Conservation (phyloP, 2,797 vertebrate genomes). For the Lithobates sylvaticus region DNA sequence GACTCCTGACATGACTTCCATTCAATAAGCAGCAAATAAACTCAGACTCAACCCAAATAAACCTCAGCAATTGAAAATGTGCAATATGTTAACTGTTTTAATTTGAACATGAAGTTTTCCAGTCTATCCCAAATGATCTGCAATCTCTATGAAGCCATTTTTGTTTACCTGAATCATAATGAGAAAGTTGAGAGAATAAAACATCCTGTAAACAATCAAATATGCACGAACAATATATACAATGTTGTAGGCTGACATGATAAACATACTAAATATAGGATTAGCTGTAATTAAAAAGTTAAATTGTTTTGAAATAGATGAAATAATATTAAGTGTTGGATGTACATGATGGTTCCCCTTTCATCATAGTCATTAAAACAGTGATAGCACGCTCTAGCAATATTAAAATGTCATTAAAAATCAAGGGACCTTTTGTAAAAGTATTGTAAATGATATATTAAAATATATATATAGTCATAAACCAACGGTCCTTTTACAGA, state of each 20-base stretch:
- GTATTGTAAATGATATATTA: too few relatives aligned
- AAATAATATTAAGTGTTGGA: not conserved
- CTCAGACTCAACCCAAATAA: slow-evolving; percentile 4
- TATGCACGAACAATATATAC: not conserved
- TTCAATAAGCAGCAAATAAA: slow-evolving; percentile 23
- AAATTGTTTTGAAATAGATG: not conserved
- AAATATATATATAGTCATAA: too few relatives aligned
- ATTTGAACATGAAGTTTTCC: not conserved
- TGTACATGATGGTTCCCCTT: not conserved
- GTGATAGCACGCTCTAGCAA: not conserved
- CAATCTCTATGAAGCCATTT: not conserved
- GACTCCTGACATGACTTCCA: slow-evolving; percentile 13
- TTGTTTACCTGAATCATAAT: not conserved
- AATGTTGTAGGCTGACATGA: not conserved
- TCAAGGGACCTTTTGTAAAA: too few relatives aligned
- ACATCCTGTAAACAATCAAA: not conserved
- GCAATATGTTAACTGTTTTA: not conserved
- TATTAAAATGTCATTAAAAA: too few relatives aligned
- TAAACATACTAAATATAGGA: not conserved
- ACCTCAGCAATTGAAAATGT: not conserved
- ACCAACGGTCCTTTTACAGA: too few relatives aligned
- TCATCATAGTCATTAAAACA: not conserved
- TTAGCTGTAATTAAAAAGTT: not conserved
- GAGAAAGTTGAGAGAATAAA: not conserved
- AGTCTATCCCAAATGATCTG: not conserved